A percentile compares a stretch with the other conserved stretches of the same genome.
Evolutionary conservation across 1,140 invertebrate species (phyloP).

Genomic region (Ptiloglossa arizonensis): DNA sequence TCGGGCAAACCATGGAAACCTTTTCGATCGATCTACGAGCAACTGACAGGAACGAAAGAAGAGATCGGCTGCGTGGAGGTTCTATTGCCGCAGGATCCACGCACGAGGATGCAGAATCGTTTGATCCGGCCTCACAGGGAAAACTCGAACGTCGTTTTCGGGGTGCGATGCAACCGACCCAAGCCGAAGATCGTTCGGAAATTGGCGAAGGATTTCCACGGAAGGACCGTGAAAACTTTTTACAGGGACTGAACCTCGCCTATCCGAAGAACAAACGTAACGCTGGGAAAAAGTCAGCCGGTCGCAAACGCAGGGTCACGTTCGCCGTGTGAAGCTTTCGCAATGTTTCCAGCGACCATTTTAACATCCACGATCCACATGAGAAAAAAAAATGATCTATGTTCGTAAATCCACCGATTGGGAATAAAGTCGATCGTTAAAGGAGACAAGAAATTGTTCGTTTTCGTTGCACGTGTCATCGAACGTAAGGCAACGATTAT

Average conservation of each 20-base stretch:
- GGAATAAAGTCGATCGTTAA: not conserved
- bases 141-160: conserved; percentile 28
- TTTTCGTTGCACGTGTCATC: no score
- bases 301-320: conserved; percentile 50
- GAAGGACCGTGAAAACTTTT: not conserved
- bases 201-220: conserved; percentile 26
- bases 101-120: conserved; percentile 6
- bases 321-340: conserved; percentile 33
- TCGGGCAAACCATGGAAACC: conserved; percentile 39
- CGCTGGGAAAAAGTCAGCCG: conserved; percentile 23
- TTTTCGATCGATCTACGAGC: conserved; percentile 51
- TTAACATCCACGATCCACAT: no score
- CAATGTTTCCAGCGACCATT: not conserved
- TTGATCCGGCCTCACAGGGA: conserved; percentile 7
- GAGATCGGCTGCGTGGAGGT: conserved; percentile 51
- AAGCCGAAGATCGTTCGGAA: conserved; percentile 39
- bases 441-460: no score
- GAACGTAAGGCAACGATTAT: no score
- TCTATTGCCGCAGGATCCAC: conserved; percentile 43
- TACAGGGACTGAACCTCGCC: conserved; percentile 28
- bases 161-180: conserved; percentile 53
- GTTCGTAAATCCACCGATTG: not conserved
- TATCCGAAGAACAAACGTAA: conserved; percentile 38
- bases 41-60: conserved; percentile 31
- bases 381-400: no score